Base-by-base conservation (phyloP, 1,140 invertebrate genomes). In the Brachionus asplanchnoidis region DNA sequence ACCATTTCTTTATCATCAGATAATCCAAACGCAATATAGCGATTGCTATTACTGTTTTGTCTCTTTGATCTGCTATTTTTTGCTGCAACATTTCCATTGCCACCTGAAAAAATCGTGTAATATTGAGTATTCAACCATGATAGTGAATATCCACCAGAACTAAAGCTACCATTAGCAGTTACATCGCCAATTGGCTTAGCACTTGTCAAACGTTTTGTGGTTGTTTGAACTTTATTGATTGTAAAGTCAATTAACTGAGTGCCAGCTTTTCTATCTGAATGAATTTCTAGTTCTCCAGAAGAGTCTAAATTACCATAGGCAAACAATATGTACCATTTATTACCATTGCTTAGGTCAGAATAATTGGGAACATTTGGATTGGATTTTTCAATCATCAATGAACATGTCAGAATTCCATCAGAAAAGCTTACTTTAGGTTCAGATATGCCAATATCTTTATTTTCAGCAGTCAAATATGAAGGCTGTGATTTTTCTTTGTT, bases 11-110 rank as follows among this genome's bases (percentile, higher is more conserved):
- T 56, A 20, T 80, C 77, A 20, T 36, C 14, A 14, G 77, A 80
- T n/a, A 80, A 11, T 53, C 77, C 77, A 65, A 53, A 80, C 0
- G 77, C 77, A n/a, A 80, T n/a, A 12, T 80, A 80, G n/a, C 44
- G 56, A 65, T 65, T 42, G n/a, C 44, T 11, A n/a, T n/a, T 7
- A 11, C 11, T 40, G 5, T 44, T n/a, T 56, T 40, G 46, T 65
- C 77, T 80, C 28, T 56, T 80, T 7, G 11, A 32, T 23, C 26
- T 28, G 20, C 14, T 26, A 9, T 2, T 28, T 28, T 65, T 80
- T 14, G 77, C 3, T 80, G 11, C 6, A 17, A 5, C 14, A 7
- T n/a, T 17, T 2, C 68, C 68, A 23, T 42, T 42, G 2, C 68
- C 17, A 4, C 68, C 40, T 7, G 32, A 40, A 42, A 17, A 73